Conservation (phyloP, 2,797 vertebrate species). For the Telmatherina bonti region DNA sequence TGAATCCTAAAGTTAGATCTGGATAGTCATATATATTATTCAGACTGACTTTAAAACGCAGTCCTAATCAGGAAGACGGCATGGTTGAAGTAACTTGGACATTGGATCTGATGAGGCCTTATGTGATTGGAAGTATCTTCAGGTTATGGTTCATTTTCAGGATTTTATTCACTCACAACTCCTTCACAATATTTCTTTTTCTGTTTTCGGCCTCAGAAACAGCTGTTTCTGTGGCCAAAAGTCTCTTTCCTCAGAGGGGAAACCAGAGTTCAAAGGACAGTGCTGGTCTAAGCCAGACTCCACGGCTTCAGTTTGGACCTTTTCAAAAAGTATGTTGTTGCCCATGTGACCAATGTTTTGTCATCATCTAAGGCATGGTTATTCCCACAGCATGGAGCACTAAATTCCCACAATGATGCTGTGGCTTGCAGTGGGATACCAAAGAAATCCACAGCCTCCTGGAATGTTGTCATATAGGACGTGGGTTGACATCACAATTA, state of each 20-base stretch:
- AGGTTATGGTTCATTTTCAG: too few relatives aligned
- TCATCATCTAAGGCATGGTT: constrained; percentile 17
- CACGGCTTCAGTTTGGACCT: constrained; percentile 28
- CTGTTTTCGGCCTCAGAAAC: background rate
- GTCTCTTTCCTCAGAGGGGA: constrained; percentile 10
- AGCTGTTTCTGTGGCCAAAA: background rate
- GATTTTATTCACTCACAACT: background rate
- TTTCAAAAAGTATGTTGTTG: constrained; percentile 7
- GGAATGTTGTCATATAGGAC: constrained; percentile 51
- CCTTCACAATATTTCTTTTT: too few relatives aligned
- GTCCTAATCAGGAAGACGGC: too few relatives aligned
- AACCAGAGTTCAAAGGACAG: constrained; percentile 15
- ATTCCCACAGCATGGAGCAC: background rate
- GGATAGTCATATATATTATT: too few relatives aligned
- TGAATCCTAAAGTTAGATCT: too few relatives aligned
- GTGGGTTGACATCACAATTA: constrained; percentile 35
- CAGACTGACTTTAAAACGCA: too few relatives aligned
- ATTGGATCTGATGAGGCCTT: too few relatives aligned
- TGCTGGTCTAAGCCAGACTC: constrained; percentile 37
- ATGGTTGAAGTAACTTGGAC: too few relatives aligned
- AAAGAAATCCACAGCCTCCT: background rate
- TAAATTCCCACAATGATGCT: constrained; percentile 53
- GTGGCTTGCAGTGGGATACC: background rate
- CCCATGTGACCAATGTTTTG: constrained; percentile 29
- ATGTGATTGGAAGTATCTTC: too few relatives aligned